Conservation (phyloP, 2,888 invertebrate genomes). For the Drosophila anceps region DNA sequence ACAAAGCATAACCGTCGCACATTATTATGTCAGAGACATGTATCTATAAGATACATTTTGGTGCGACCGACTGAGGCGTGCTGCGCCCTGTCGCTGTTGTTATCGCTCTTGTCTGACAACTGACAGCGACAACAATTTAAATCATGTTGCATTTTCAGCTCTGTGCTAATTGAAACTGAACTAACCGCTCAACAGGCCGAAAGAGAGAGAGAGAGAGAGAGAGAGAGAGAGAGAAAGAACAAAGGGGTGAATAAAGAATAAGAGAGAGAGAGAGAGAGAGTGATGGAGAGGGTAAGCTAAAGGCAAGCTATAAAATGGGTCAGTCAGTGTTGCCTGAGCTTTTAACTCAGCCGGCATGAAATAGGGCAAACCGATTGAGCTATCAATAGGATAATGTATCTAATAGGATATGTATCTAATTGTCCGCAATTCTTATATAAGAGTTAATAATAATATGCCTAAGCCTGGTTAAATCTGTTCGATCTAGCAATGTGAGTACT, state of each 20-base stretch:
- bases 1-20: constrained; percentile 13
- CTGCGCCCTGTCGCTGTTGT: constrained; percentile 57
- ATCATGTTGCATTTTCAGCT: constrained; percentile 71
- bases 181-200: constrained; percentile 10
- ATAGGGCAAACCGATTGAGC: neutral
- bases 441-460: neutral
- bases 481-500: too few species aligned
- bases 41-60: constrained; percentile 72
- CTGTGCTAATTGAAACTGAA: constrained; percentile 56
- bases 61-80: constrained; percentile 46
- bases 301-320: constrained; percentile 41
- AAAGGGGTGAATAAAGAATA: neutral
- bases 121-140: constrained; percentile 83
- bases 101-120: constrained; percentile 74
- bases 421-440: neutral
- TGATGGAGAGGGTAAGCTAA: neutral
- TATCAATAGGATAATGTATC: neutral
- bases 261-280: neutral
- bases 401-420: too few species aligned
- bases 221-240: neutral
- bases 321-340: constrained; percentile 28
- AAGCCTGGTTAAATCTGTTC: too few species aligned
- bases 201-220: too few species aligned
- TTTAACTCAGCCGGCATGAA: neutral
- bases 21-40: constrained; percentile 69